Percentiles rank a stretch among this genome's conserved stretches.
phyloP scores from a whole-genome alignment of 2,113 vertebrate species.

The Hippocampus guttulatus region DNA sequence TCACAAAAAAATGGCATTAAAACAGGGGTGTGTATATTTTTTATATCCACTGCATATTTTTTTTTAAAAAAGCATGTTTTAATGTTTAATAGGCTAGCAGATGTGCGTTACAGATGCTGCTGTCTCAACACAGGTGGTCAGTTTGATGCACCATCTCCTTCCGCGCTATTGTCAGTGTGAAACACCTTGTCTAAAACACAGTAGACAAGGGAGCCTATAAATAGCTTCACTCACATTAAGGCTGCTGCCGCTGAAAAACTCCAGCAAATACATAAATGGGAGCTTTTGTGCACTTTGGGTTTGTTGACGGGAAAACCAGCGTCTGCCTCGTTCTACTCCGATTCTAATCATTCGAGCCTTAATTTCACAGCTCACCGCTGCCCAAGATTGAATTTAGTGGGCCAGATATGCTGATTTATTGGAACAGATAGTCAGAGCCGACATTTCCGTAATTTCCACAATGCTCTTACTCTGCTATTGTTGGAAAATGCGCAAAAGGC shows the following conservation, averaged over 20 bases:
- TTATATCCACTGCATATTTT: not conserved
- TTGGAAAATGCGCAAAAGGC: slow-evolving; percentile 3
- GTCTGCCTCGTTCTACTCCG: slow-evolving; percentile 28
- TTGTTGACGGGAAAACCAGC: slow-evolving; percentile 12
- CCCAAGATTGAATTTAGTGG: slow-evolving; percentile 52
- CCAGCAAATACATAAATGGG: slow-evolving; percentile 7
- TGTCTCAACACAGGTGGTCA: not conserved
- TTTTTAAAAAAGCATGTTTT: not conserved
- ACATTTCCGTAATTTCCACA: slow-evolving; percentile 17
- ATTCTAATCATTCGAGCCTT: slow-evolving; percentile 50
- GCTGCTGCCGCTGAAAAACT: slow-evolving; percentile 7
- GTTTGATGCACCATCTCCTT: not conserved
- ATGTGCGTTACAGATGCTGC: not conserved
- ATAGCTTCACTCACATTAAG: slow-evolving; percentile 20
- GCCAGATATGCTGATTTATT: slow-evolving; percentile 53
- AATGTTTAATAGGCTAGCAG: not conserved
- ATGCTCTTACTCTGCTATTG: slow-evolving; percentile 13
- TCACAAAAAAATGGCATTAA: not conserved
- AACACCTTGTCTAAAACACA: slow-evolving; percentile 7
- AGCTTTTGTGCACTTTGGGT: not conserved
- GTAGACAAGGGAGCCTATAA: slow-evolving; percentile 18
- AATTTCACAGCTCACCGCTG: slow-evolving; percentile 67
- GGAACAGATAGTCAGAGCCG: slow-evolving; percentile 31
- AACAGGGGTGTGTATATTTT: not conserved
- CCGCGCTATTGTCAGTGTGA: not conserved